Conservation (phyloP, 2,888 invertebrate genomes). For the Arctia plantaginis region DNA sequence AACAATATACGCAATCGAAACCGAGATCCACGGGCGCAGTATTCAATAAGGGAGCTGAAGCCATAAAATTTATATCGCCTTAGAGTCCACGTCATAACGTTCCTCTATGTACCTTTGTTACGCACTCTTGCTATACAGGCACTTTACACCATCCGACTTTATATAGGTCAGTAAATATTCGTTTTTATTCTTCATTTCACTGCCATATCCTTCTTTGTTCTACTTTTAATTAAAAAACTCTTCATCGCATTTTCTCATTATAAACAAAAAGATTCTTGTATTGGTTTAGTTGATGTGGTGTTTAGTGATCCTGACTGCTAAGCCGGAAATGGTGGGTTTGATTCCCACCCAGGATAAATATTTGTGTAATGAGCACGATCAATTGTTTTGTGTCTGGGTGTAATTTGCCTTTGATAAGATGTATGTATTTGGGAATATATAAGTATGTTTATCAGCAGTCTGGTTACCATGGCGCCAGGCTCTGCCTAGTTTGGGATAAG, state of each 20-base stretch:
- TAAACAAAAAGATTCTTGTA: no score
- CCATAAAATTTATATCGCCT: conserved; percentile 51
- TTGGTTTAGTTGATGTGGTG: no score
- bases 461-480: neutral
- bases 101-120: conserved; percentile 9
- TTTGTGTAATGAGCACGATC: no score
- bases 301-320: no score
- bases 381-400: no score
- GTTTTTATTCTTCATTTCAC: neutral
- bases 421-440: no score
- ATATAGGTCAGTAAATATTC: neutral
- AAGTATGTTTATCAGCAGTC: neutral
- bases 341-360: no score
- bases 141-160: neutral
- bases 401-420: no score
- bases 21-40: conserved; percentile 18
- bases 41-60: conserved; percentile 30
- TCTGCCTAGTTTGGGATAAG: neutral
- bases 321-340: no score
- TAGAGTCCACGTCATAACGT: conserved; percentile 36
- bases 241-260: no score
- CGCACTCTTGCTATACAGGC: neutral
- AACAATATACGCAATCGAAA: conserved; percentile 45
- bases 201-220: no score
- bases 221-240: no score